Evolutionary conservation across 1,140 invertebrate genomes (phyloP), one percentile per base, ranked within the genome.

Genomic region (Bactericera cockerelli): DNA sequence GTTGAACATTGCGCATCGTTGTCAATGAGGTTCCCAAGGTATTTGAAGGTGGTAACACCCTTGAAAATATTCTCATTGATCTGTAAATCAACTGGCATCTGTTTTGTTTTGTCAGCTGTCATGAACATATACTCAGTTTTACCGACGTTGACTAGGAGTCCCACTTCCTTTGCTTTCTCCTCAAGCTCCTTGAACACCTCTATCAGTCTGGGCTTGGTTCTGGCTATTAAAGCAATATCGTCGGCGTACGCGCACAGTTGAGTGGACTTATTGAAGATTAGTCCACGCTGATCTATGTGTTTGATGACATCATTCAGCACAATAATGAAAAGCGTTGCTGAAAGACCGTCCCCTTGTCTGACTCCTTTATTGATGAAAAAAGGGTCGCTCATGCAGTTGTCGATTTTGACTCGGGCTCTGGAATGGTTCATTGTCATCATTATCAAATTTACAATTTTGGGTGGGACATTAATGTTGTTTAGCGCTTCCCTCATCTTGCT

Each of bases 231-330:
- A 0, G 57, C 60, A 14, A 65, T 57, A 36, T 65, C 62, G 42
- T 64, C 59, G 0, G 61, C 62, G 42, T 66, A 64, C 22, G 60
- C 63, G 19, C 64, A 26, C 39, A 58, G 49, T 61, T 59, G 60
- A 19, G 65, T 56, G 38, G 61, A 60, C 1, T 26, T 39, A 3
- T 26, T 39, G 14, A 39, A 55, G 49, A 64, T 38, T 28, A 28
- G 62, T 19, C 60, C 49, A 24, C 60, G 36, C 55, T 38, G n/a
- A 16, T 59, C 36, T n/a, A 57, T 55, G 31, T 63, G 25, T 63
- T 59, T 33, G 39, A 28, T 54, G 58, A 39, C 25, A 42, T 58
- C 25, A 61, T 61, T 13, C 58, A 60, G 49, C 33, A 61, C 28
- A n/a, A 56, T 26, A n/a, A 26, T 56, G 13, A 61, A 56, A 6